These are phyloP conservation scores for Oenanthe melanoleuca DNA, from an alignment of 2,113 vertebrate species.

Conservation along the genomic window DNA sequence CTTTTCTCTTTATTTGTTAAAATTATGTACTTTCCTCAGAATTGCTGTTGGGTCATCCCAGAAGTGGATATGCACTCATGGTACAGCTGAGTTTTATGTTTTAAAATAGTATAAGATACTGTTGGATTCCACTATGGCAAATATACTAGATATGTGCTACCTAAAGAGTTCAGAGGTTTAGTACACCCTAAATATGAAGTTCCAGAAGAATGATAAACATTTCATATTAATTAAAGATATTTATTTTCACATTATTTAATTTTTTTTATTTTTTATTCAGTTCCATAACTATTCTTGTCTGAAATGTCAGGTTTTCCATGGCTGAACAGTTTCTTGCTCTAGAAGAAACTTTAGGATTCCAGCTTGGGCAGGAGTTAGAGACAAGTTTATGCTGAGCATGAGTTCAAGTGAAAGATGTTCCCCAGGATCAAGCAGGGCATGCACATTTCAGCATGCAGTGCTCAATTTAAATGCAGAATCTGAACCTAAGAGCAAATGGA, in stretches of 20 bases:
- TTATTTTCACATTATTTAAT: background rate
- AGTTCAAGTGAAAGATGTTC: background rate
- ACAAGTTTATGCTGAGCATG: background rate
- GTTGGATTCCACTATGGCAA: background rate
- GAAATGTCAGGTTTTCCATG: background rate
- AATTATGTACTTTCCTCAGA: background rate
- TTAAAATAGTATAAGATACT: background rate
- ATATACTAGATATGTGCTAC: background rate
- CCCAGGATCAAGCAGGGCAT: background rate
- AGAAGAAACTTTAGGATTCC: background rate
- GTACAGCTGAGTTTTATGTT: background rate
- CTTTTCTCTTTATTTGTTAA: background rate
- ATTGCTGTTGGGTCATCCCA: background rate
- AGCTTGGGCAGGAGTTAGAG: background rate
- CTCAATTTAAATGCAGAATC: background rate
- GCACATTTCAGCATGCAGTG: background rate
- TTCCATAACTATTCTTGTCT: background rate
- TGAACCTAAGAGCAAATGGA: background rate
- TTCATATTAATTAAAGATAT: background rate
- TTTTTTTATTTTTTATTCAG: background rate
- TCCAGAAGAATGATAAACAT: background rate
- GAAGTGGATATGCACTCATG: background rate
- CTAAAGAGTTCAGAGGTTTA: background rate
- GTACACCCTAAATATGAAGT: background rate
- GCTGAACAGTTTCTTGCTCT: background rate